phyloP scores from a whole-genome alignment of 2,113 vertebrate genomes.

The Bettongia penicillata region DNA sequence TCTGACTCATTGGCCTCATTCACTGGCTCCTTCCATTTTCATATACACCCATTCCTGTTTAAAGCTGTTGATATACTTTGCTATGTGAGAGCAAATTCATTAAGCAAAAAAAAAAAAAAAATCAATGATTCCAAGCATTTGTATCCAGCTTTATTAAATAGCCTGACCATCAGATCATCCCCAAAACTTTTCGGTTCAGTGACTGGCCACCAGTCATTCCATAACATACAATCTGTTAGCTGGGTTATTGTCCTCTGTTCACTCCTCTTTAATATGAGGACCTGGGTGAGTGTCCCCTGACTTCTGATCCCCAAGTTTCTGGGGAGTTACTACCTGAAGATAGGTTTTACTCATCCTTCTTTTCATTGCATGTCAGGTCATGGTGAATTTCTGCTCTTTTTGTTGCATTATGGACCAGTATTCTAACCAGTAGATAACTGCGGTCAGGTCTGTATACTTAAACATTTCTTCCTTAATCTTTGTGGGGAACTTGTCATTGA shows the following conservation, averaged over 20 bases:
- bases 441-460: neutral
- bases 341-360: neutral
- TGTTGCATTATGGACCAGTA: neutral
- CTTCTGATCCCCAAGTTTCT: neutral
- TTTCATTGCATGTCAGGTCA: neutral
- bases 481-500: neutral
- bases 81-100: neutral
- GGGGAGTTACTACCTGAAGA: neutral
- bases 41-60: neutral
- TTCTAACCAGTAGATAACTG: neutral
- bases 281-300: neutral
- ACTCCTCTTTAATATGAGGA: neutral
- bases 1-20: constrained; percentile 1
- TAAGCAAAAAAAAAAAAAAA: neutral
- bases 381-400: neutral
- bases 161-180: neutral
- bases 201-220: neutral
- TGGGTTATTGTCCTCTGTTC: neutral
- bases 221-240: neutral
- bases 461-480: neutral
- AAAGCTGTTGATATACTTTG: neutral
- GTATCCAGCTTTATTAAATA: neutral
- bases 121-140: neutral
- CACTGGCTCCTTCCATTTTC: neutral
- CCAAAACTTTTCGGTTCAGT: neutral